Percentiles rank a stretch among this genome's conserved stretches.
Conservation (phyloP, 1,140 invertebrate species). For the Drosophila nannoptera region DNA sequence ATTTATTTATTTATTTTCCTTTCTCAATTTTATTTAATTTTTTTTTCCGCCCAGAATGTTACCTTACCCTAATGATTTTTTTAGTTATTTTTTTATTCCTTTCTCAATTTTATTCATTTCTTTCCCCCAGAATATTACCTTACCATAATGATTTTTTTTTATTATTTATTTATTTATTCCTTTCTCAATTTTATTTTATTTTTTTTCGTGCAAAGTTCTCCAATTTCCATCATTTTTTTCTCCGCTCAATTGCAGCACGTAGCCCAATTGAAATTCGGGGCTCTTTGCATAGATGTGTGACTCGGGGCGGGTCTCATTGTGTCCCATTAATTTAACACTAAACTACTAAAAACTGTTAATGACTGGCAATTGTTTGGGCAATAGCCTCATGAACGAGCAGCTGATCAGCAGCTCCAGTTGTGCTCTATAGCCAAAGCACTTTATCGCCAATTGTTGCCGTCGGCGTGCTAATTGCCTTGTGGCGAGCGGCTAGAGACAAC, state of each 20-base stretch:
- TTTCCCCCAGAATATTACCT: no score
- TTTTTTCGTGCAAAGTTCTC: no score
- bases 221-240: no score
- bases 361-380: conserved; percentile 36
- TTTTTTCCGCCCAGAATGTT: no score
- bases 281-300: conserved; percentile 64
- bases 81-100: no score
- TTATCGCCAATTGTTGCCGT: conserved; percentile 46
- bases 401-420: conserved; percentile 61
- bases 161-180: no score
- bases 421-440: conserved; percentile 31
- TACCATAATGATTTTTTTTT: no score
- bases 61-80: no score
- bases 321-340: conserved; percentile 67
- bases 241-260: not conserved
- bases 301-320: conserved; percentile 40
- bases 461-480: conserved; percentile 60
- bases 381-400: conserved; percentile 43
- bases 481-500: conserved; percentile 5
- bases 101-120: not conserved
- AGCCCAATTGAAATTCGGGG: conserved; percentile 18
- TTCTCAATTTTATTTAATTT: no score
- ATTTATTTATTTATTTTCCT: no score
- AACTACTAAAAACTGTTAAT: conserved; percentile 72
- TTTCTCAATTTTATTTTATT: no score